Base-by-base conservation (phyloP, 2,888 invertebrate genomes). In the Catocala nupta region DNA sequence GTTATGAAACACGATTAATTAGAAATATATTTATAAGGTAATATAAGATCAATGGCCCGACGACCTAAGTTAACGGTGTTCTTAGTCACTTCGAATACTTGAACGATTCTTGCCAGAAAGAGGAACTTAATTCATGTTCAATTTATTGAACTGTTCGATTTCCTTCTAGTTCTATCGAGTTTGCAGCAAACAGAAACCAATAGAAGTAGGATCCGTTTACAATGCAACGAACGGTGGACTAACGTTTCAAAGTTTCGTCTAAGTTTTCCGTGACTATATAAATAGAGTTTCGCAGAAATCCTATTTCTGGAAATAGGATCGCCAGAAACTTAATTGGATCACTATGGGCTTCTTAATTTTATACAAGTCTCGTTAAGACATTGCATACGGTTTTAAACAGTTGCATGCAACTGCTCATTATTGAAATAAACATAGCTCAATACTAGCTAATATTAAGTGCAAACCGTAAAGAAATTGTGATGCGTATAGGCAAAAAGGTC, bases 231-330 rank as follows among this genome's bases (percentile, higher is more conserved):
- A 70, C 59, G 57, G 54, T 56, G 54, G 61, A 63, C 65, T 51
- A 68, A 66, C 77, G 68, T 63, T 68, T 56, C 63, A 50, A 70
- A 77, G 68, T 75, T 77, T 51, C 60, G 64, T 55, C 59, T 55
- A 74, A 74, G 77, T 74, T 74, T 72, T 61, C 71, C 67, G 34
- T 71, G 67, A 55, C 61, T 43, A 36, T 43, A 53, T 49, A 47
- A 49, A 58, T 63, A 33, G 65, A 74, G 63, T 77, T 77, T 55
- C 39, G 53, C 63, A 50, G 59, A 56, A 75, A 71, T 71, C 34
- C 65, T 74, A 61, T 64, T 62, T 43, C 59, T 57, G 45, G 45
- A 56, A 43, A 52, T 53, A 60, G 58, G 61, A 68, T 63, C 34
- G 43, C 61, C 34, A 68, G 71, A 71, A 59, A 57, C 43, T 57